Base-by-base conservation (phyloP, 1,140 invertebrate species). In the Formica exsecta region DNA sequence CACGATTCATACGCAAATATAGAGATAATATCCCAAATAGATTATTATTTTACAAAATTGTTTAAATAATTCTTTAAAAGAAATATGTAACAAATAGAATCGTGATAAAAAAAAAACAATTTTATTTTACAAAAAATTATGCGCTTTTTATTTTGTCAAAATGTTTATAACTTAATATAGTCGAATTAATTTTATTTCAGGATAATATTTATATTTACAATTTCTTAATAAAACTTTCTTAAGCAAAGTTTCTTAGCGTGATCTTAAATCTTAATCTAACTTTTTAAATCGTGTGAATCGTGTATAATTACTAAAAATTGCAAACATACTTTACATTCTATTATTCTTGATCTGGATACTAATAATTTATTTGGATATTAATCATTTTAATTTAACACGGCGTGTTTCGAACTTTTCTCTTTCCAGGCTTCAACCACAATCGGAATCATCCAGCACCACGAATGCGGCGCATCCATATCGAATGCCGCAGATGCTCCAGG, bases 401-500 rank as follows among this genome's bases (percentile, higher is more conserved):
- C 19, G 6, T 48, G 44, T 36, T n/a, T 73, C 4, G 11, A 41
- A 70, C 5, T 64, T 87, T 51, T 65, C 3, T 9, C 1, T 36
- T 32, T 25, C 16, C 86, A 95, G 95, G 95, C 87, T 95, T 38
- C 94, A 94, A 70, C 92, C 94, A 1, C 94, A 95, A 62, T 93
- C 95, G 16, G 94, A 95, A 38, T 93, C 94, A 19, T 86, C 93
- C 93, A 92, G 95, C 94, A 91, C 94, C 87, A 91, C 94, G 54
- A 96, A 96, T 87, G 96, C 96, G 75, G 96, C 96, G 86, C 97
- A 97, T 95, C 97, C 97, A 4, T 97, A 97, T 93, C 95, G 96
- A 92, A 96, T 97, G 94, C 97, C 96, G 48, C 95, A 95, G 89
- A 91, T 95, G 94, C 92, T 96, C 32, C 94, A 96, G 92, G 94